Conservation (phyloP, 2,113 vertebrate genomes). For the Tachycineta bicolor region DNA sequence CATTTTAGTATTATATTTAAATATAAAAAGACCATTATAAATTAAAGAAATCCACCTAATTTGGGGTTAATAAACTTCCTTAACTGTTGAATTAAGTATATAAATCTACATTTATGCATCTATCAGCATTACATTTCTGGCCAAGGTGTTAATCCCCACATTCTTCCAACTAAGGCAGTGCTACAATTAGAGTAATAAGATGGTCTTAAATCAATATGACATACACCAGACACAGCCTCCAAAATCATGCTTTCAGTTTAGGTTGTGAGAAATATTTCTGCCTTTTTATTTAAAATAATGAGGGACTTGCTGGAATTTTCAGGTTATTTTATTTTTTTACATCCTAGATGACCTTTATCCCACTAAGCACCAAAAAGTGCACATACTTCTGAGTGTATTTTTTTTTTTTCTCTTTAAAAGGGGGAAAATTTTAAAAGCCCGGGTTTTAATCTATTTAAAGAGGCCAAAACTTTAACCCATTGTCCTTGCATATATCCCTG, state of each 20-base stretch:
- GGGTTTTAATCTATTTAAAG: not conserved
- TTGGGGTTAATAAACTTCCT: not conserved
- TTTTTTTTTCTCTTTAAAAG: not conserved
- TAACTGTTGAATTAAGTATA: not conserved
- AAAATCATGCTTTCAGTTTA: not conserved
- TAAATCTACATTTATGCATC: not conserved
- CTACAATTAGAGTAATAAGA: not conserved
- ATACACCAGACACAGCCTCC: not conserved
- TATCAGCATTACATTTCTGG: not conserved
- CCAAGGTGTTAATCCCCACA: not conserved
- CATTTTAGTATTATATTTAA: not conserved
- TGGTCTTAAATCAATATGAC: not conserved
- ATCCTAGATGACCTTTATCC: not conserved
- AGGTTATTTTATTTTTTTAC: not conserved
- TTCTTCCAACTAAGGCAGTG: not conserved
- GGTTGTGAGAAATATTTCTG: not conserved
- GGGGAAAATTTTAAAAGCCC: not conserved
- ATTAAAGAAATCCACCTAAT: not conserved
- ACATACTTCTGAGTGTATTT: rapidly evolving
- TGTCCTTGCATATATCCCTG: not conserved
- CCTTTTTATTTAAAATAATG: not conserved
- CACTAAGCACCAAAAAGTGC: not conserved
- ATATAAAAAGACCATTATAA: rapidly evolving
- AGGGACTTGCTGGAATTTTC: not conserved
- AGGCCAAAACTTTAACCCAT: not conserved